phyloP scores from a whole-genome alignment of 2,888 invertebrate species.

The Seira sanloemensis region DNA sequence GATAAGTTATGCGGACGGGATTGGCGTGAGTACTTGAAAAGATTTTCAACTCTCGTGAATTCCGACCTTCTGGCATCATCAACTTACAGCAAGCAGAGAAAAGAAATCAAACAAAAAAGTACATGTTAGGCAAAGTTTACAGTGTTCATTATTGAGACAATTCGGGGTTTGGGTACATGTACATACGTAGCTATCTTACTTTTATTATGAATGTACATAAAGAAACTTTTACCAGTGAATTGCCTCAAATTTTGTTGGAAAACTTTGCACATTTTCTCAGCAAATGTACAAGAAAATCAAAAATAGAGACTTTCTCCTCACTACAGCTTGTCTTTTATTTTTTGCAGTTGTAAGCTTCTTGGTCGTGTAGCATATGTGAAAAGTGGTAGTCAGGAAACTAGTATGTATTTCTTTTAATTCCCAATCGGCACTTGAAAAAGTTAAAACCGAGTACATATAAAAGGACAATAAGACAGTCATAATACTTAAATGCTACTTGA shows the following conservation, averaged over 20 bases:
- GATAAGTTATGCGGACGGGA: too few relatives aligned
- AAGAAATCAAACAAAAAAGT: not conserved
- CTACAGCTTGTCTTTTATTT: slow-evolving; percentile 11
- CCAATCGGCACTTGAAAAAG: slow-evolving; percentile 38
- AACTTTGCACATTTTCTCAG: slow-evolving; percentile 59
- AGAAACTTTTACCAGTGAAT: not conserved
- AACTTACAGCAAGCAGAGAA: not conserved
- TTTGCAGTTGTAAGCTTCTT: too few relatives aligned
- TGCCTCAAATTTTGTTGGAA: slow-evolving; percentile 48
- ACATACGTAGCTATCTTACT: too few relatives aligned
- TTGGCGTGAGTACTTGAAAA: too few relatives aligned
- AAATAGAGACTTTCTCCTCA: not conserved
- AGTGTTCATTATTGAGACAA: not conserved
- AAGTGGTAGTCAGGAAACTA: slow-evolving; percentile 25
- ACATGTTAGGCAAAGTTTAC: not conserved
- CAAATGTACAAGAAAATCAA: slow-evolving; percentile 49
- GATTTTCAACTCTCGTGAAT: too few relatives aligned
- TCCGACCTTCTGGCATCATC: slow-evolving; percentile 52
- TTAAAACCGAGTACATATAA: too few relatives aligned
- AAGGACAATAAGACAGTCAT: not conserved
- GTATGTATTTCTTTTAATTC: slow-evolving; percentile 52
- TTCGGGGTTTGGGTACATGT: too few relatives aligned
- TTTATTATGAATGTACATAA: too few relatives aligned
- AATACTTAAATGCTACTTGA: not conserved
- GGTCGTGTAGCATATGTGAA: slow-evolving; percentile 25